Evolutionary conservation across 2,113 vertebrate genomes (phyloP), one percentile per base, ranked within the genome.

Genomic region (Charina bottae): DNA sequence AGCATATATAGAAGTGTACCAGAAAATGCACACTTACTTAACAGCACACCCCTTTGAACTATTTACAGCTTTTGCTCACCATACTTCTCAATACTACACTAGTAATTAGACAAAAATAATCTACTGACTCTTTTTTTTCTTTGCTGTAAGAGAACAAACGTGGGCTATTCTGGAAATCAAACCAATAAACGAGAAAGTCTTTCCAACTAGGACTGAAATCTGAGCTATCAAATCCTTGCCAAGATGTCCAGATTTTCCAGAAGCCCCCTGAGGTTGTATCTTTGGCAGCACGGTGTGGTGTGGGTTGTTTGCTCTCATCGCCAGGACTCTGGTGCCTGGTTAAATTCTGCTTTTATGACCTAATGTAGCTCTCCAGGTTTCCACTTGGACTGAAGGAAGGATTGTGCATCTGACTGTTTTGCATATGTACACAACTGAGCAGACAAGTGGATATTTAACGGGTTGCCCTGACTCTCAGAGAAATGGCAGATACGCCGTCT

Each of bases 191-290:
- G 37, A 78, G 37, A 78, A 78, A 78, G 2, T 78, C 13, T n/a
- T 68, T 68, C n/a, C 64, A 33, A 33, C 86, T 92, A 94, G 88
- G 68, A 91, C 92, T 89, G 84, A 92, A 3, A 0, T 90, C 83
- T 92, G 83, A 93, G 95, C 93, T 93, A 93, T 95, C 96, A 97
- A 96, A 72, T 93, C 94, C 95, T 93, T 96, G 94, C 94, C 95
- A 89, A 85, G 87, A 92, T 86, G 90, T 95, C 93, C 92, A 95
- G 94, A 42, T 91, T 90, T 93, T 95, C 85, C 93, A 59, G 83
- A 92, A 94, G 91, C 87, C 0, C 0, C 92, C 19, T 95, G 95
- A 93, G 94, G 90, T 93, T 95, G 59, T 93, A 90, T 78, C 93
- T 92, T 95, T 96, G 92, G 94, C 94, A 97, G 95, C 90, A 90